These are phyloP conservation scores for Mesoclemmys tuberculata DNA, from an alignment of 2,113 vertebrate genomes.

Conservation along the genomic window DNA sequence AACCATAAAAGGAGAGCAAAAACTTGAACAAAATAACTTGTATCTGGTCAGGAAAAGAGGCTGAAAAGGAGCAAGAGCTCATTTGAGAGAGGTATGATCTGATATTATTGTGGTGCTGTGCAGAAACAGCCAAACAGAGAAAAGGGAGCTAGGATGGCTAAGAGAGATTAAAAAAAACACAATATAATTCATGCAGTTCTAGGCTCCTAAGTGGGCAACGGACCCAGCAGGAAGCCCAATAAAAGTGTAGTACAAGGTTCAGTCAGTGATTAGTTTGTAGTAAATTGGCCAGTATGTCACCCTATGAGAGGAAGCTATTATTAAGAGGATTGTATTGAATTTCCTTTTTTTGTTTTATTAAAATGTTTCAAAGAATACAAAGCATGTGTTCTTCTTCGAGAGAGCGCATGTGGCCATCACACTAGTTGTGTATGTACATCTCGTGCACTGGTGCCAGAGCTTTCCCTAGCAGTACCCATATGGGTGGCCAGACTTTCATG, in stretches of 20 bases:
- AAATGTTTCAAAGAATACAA: conserved; percentile 33
- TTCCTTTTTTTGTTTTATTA: conserved; percentile 59
- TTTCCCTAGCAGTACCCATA: neutral
- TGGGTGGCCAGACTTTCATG: neutral
- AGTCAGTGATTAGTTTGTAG: conserved; percentile 48
- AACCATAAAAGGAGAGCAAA: neutral
- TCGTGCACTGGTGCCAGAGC: neutral
- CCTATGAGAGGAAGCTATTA: conserved; percentile 53
- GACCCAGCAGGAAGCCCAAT: conserved; percentile 15
- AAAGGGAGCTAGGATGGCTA: neutral
- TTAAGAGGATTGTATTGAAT: conserved; percentile 52
- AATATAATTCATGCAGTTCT: conserved; percentile 31
- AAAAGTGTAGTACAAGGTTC: conserved; percentile 25
- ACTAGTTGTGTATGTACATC: neutral
- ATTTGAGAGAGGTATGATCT: neutral
- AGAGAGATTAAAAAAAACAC: conserved; percentile 31
- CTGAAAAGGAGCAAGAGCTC: neutral
- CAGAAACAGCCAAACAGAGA: conserved; percentile 2
- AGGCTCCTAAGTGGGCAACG: conserved; percentile 46
- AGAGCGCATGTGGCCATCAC: neutral
- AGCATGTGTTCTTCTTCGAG: neutral
- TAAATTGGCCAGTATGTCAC: conserved; percentile 46
- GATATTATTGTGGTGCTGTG: neutral
- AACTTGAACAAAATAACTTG: neutral
- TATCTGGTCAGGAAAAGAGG: neutral